Conservation (phyloP, 2,797 vertebrate genomes). For the Sardinella longiceps region DNA sequence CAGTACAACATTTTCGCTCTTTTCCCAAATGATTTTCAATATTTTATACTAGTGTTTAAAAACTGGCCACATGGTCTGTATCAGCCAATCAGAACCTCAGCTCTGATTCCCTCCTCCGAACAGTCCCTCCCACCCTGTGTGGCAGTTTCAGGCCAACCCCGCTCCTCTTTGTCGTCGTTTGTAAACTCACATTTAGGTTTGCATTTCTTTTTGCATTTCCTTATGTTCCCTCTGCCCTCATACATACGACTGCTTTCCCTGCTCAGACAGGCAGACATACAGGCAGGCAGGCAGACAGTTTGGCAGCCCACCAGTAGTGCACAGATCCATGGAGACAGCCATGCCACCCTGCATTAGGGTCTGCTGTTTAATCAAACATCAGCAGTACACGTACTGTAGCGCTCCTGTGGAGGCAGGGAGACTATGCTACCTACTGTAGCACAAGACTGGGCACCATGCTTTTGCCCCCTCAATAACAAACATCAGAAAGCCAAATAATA, state of each 20-base stretch:
- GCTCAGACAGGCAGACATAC: not conserved
- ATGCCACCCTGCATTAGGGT: not conserved
- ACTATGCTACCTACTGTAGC: not conserved
- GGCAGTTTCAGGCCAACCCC: constrained; percentile 49
- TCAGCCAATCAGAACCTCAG: not conserved
- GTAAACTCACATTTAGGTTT: not conserved
- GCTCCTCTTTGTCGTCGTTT: not conserved
- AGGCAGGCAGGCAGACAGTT: not conserved
- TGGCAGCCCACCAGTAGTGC: not conserved
- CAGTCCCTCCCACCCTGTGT: constrained; percentile 48
- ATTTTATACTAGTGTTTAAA: not conserved
- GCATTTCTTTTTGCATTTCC: too few relatives aligned
- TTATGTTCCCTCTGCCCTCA: not conserved
- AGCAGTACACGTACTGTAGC: not conserved
- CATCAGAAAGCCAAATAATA: not conserved
- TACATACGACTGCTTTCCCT: not conserved
- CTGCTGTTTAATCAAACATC: not conserved
- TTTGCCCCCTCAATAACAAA: not conserved
- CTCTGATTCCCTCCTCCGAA: not conserved
- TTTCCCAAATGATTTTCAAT: not conserved
- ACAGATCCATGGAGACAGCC: not conserved
- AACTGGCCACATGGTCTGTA: not conserved
- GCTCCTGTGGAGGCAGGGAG: not conserved
- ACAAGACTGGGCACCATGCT: not conserved
- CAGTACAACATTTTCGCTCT: not conserved